phyloP scores from a whole-genome alignment of 2,113 vertebrate species.

The Trochalopteron elliotii region DNA sequence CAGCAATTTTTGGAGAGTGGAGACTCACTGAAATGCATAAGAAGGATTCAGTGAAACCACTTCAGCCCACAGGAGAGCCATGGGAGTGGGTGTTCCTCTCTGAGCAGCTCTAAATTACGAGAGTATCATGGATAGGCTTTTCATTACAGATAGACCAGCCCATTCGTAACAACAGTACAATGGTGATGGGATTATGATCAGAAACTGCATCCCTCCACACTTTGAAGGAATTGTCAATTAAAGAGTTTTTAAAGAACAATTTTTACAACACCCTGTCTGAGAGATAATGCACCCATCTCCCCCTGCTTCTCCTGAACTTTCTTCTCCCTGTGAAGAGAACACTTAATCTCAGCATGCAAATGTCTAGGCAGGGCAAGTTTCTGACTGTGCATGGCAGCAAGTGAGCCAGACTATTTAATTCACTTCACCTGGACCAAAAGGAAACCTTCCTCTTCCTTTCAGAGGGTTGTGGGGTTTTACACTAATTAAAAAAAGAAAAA shows the following conservation, averaged over 20 bases:
- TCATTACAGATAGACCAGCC: background rate
- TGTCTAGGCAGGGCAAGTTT: background rate
- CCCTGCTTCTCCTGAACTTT: background rate
- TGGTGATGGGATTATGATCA: background rate
- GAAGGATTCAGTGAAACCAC: background rate
- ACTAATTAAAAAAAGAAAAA: background rate
- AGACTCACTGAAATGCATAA: background rate
- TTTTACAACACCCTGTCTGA: background rate
- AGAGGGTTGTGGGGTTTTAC: background rate
- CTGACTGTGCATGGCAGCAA: fast-evolving
- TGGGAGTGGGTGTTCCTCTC: background rate
- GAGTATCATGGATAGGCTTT: background rate
- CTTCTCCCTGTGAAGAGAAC: background rate
- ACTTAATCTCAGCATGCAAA: background rate
- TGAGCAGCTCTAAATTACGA: background rate
- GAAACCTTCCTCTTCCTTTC: background rate
- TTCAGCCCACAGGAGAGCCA: background rate
- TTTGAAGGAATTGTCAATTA: background rate
- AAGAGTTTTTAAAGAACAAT: background rate
- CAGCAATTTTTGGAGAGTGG: background rate
- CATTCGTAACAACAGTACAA: background rate
- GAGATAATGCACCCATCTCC: background rate
- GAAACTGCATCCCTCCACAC: background rate
- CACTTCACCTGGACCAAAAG: background rate
- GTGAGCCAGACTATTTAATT: background rate